Evolutionary conservation across 1,140 invertebrate species (phyloP).

Genomic region (Sinonovacula constricta): DNA sequence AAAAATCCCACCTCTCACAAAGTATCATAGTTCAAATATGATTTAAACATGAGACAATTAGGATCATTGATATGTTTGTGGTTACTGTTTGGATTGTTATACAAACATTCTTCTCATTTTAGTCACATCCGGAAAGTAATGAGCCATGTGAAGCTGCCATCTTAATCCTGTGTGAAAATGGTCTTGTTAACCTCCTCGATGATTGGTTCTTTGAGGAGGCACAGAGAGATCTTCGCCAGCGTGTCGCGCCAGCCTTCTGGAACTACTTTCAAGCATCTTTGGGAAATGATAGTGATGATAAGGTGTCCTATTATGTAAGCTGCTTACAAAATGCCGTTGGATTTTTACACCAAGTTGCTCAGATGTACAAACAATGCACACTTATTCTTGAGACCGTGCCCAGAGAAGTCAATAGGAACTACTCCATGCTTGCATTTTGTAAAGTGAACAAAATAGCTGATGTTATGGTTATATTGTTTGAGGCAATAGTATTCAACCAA

Average conservation of each 20-base stretch:
- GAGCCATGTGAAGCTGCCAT: no score
- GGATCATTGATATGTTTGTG: no score
- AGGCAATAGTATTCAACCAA: slow-evolving; percentile 66
- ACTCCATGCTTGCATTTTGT: slow-evolving; percentile 49
- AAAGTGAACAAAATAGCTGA: slow-evolving; percentile 40
- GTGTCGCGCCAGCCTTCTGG: slow-evolving; percentile 66
- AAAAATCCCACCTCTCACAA: no score
- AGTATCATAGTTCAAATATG: no score
- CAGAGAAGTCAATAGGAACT: slow-evolving; percentile 37
- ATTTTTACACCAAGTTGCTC: slow-evolving; percentile 59
- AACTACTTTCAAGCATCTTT: slow-evolving; percentile 47
- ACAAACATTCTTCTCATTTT: no score
- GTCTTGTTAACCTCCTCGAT: slow-evolving; percentile 63
- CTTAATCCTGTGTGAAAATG: slow-evolving; percentile 55
- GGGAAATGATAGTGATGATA: background rate
- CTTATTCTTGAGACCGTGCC: slow-evolving; percentile 54
- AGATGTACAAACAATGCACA: slow-evolving; percentile 58
- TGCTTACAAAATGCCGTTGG: slow-evolving; percentile 59
- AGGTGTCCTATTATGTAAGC: background rate
- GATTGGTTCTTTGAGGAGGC: slow-evolving; percentile 71
- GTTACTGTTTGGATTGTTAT: no score
- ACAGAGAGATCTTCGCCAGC: slow-evolving; percentile 65
- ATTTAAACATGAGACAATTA: no score
- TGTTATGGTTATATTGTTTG: slow-evolving; percentile 56
- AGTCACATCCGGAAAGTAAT: no score